These are phyloP conservation scores for Mormyrus iriodes DNA, from an alignment of 2,113 vertebrate genomes.

Conservation along the genomic window DNA sequence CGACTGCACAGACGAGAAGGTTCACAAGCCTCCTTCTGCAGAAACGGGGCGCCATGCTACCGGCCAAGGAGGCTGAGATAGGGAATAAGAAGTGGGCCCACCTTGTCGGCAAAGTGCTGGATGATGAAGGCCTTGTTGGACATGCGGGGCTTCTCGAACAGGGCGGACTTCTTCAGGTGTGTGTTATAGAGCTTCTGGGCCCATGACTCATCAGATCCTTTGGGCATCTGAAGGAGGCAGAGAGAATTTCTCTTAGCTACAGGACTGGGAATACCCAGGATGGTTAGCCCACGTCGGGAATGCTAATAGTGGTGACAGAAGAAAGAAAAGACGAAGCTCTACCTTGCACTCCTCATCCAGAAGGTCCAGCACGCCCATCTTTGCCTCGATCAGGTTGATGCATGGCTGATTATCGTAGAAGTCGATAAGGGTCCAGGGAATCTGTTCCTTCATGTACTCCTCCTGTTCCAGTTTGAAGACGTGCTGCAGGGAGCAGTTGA, in stretches of 20 bases:
- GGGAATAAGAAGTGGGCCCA: constrained; percentile 38
- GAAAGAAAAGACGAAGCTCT: neutral
- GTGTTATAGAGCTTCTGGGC: constrained; percentile 93
- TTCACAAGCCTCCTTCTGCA: neutral
- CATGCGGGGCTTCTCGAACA: constrained; percentile 89
- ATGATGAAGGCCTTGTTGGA: constrained; percentile 95
- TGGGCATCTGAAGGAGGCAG: constrained; percentile 79
- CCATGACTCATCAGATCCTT: constrained; percentile 90
- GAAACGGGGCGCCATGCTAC: neutral
- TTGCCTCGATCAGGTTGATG: constrained; percentile 93
- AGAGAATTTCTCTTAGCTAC: constrained; percentile 17
- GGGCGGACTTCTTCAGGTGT: constrained; percentile 77
- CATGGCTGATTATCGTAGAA: constrained; percentile 97
- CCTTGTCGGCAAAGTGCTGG: constrained; percentile 95
- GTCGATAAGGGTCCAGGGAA: constrained; percentile 95
- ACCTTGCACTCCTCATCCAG: constrained; percentile 96
- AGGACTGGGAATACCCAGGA: neutral
- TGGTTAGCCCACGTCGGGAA: neutral
- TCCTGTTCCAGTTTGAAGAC: constrained; percentile 97
- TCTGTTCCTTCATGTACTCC: constrained; percentile 94
- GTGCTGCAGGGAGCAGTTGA: constrained; percentile 62
- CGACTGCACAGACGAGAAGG: neutral
- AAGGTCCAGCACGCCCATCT: constrained; percentile 86
- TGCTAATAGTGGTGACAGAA: neutral
- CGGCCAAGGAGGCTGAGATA: neutral